Evolutionary conservation across 2,797 vertebrate genomes (phyloP).

Genomic region (Rachycentron canadum): DNA sequence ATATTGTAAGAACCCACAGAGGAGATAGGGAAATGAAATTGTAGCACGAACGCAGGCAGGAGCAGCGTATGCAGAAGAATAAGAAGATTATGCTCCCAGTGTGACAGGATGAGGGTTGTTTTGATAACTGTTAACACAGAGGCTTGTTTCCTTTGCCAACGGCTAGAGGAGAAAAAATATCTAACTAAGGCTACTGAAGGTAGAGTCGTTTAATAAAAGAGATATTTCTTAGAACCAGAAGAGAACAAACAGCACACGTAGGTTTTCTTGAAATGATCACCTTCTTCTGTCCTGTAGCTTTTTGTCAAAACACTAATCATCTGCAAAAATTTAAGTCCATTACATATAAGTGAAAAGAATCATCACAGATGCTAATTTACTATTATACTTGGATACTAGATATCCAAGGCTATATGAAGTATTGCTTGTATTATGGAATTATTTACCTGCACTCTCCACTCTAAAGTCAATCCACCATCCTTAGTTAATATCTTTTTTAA

Average conservation of each 20-base stretch:
- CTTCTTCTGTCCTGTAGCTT: slow-evolving; percentile 24
- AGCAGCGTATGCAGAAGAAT: slow-evolving; percentile 32
- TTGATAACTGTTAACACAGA: slow-evolving; percentile 58
- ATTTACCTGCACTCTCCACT: not conserved
- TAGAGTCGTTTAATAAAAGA: slow-evolving; percentile 14
- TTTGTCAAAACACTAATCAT: slow-evolving; percentile 39
- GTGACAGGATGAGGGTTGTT: slow-evolving; percentile 47
- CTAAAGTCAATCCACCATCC: not conserved
- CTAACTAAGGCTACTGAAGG: slow-evolving; percentile 21
- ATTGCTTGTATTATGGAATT: not conserved
- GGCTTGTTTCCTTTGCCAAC: slow-evolving; percentile 27
- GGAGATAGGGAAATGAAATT: slow-evolving; percentile 40
- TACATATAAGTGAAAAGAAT: not conserved
- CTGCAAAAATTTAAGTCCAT: slow-evolving; percentile 26
- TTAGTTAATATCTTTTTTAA: not conserved
- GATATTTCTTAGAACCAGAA: slow-evolving; percentile 31
- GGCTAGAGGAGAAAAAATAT: slow-evolving; percentile 25
- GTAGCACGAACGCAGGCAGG: slow-evolving; percentile 9
- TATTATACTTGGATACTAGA: too few relatives aligned
- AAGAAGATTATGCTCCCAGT: slow-evolving; percentile 49
- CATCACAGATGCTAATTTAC: not conserved
- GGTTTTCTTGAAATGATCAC: slow-evolving; percentile 16
- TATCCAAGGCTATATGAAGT: not conserved
- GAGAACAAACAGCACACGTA: not conserved
- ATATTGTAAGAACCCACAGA: slow-evolving; percentile 34